Conservation (phyloP, 2,113 vertebrate genomes). For the Heterotilapia buettikoferi region DNA sequence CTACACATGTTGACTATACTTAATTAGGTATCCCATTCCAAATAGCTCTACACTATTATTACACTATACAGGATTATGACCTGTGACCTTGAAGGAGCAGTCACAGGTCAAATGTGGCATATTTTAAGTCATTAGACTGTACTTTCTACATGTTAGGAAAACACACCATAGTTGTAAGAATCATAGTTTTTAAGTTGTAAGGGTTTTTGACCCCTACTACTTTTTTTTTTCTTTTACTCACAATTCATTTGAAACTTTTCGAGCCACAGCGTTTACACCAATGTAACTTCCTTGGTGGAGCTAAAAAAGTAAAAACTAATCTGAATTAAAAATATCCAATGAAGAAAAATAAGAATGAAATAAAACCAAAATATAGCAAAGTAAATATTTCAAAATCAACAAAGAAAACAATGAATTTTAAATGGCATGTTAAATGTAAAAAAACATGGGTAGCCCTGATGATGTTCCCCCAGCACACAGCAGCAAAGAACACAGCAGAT, state of each 20-base stretch:
- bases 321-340: not conserved
- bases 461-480: not conserved
- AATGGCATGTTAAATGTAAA: not conserved
- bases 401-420: not conserved
- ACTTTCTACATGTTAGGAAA: not conserved
- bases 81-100: not conserved
- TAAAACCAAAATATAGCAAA: not conserved
- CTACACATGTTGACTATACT: not conserved
- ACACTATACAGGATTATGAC: not conserved
- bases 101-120: not conserved
- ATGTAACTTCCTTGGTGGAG: not conserved
- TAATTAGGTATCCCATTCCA: not conserved
- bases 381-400: not conserved
- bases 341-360: not conserved
- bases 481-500: not conserved
- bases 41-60: not conserved
- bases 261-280: not conserved
- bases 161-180: not conserved
- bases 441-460: not conserved
- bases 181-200: not conserved
- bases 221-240: not conserved
- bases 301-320: not conserved
- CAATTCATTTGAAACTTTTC: not conserved
- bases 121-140: not conserved
- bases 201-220: not conserved